Base-by-base conservation (phyloP, 2,113 vertebrate species). In the Colossoma macropomum region DNA sequence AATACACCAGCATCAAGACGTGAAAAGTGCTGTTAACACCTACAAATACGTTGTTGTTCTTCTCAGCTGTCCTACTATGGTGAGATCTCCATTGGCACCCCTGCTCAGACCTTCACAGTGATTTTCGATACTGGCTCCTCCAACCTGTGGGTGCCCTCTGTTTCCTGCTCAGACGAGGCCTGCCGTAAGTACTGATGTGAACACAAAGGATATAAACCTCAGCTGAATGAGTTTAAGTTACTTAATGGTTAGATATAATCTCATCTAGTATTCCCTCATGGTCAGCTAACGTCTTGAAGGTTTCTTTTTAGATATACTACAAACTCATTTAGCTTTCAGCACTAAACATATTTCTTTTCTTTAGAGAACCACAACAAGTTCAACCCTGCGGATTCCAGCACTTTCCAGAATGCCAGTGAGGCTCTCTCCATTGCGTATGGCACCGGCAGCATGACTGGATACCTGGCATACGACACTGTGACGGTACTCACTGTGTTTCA, bases 41-140 rank as follows among this genome's bases (percentile, higher is more conserved):
- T 50, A 13, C 11, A 50, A 50, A 17, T 16, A 65, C n/a, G 19
- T 82, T 77, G 0, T 77, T 68, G 11, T 77, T 30, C 25, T 71
- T 48, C 72, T 48, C 74, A 93, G 92, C 7, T 93, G 80, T 88
- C 90, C 77, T 93, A 93, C 87, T 92, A 92, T 52, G 92, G 92
- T 8, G 88, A 89, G 62, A 75, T 93, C 82, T 90, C 90, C 74
- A 92, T 93, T 12, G 93, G 93, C 28, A 93, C 75, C 27, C 93
- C 93, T 23, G 89, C 89, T 69, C 93, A 93, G 90, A 92, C 90
- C 82, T 94, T 93, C 89, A 87, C 1, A 1, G 91, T 93, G 52
- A 79, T 93, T 84, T 92, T 93, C 86, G 93, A 94, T 84, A 88
- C 90, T 0, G 91, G 93, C 0, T 94, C 93, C n/a, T 90, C 93